These are phyloP conservation scores for Hydrochoerus hydrochaeris DNA, from an alignment of 2,113 vertebrate genomes.

Conservation along the genomic window DNA sequence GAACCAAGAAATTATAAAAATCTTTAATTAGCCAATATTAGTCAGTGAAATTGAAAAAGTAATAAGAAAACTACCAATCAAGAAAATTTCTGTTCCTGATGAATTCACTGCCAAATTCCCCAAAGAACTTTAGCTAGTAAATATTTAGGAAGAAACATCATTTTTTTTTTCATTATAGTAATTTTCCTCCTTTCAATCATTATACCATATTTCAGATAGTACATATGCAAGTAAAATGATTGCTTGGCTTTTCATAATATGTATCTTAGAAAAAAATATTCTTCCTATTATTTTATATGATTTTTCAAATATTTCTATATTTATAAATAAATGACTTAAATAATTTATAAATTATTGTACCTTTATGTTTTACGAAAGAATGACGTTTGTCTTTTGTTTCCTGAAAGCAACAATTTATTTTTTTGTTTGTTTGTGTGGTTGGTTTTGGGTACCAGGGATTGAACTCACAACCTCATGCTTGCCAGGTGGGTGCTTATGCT, in stretches of 20 bases:
- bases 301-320: background rate
- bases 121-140: background rate
- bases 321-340: background rate
- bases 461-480: too few relatives aligned
- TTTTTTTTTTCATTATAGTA: background rate
- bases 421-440: too few relatives aligned
- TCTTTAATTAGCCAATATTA: background rate
- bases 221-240: background rate
- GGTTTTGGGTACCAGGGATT: too few relatives aligned
- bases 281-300: background rate
- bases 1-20: background rate
- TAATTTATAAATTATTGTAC: background rate
- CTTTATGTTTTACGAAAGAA: background rate
- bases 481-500: too few relatives aligned
- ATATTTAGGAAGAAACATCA: background rate
- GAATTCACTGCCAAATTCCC: background rate
- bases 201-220: background rate
- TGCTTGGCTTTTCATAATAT: background rate
- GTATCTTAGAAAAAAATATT: rapidly evolving
- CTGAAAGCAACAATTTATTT: background rate
- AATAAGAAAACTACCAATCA: background rate
- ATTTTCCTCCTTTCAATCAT: rapidly evolving
- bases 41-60: background rate
- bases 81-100: background rate
- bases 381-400: background rate